A percentile compares a stretch with the other conserved stretches of the same genome.
Conservation (phyloP, 2,797 vertebrate genomes). For the Myotis pilosus region DNA sequence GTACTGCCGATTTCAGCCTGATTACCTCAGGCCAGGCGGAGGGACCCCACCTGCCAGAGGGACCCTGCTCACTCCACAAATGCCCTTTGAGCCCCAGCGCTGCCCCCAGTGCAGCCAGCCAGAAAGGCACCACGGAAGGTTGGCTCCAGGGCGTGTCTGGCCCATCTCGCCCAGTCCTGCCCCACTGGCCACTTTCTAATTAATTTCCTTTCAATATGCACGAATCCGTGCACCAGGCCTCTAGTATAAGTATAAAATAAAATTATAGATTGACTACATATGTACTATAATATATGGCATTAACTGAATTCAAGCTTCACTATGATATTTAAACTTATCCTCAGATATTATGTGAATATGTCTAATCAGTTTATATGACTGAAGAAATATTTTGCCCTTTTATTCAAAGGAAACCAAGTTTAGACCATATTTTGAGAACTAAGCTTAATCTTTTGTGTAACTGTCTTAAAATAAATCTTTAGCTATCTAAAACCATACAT, state of each 20-base stretch:
- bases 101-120: too few species aligned
- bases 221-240: too few species aligned
- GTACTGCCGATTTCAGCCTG: too few species aligned
- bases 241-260: not conserved
- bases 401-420: not conserved
- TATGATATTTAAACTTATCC: slow-evolving; percentile 8
- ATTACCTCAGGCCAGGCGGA: too few species aligned
- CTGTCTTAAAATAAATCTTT: not conserved
- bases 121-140: too few species aligned
- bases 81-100: too few species aligned
- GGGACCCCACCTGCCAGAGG: too few species aligned
- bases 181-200: too few species aligned
- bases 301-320: slow-evolving; percentile 6
- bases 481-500: slow-evolving; percentile 1
- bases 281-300: not conserved
- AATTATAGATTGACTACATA: not conserved
- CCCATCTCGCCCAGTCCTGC: too few species aligned
- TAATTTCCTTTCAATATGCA: too few species aligned
- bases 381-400: not conserved
- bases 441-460: not conserved
- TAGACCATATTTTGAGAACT: not conserved
- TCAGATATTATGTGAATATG: not conserved
- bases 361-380: not conserved
- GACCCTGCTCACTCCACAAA: too few species aligned
- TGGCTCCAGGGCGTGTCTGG: too few species aligned